Evolutionary conservation across 2,888 invertebrate genomes (phyloP).

Genomic region (Orthosia gracilis): DNA sequence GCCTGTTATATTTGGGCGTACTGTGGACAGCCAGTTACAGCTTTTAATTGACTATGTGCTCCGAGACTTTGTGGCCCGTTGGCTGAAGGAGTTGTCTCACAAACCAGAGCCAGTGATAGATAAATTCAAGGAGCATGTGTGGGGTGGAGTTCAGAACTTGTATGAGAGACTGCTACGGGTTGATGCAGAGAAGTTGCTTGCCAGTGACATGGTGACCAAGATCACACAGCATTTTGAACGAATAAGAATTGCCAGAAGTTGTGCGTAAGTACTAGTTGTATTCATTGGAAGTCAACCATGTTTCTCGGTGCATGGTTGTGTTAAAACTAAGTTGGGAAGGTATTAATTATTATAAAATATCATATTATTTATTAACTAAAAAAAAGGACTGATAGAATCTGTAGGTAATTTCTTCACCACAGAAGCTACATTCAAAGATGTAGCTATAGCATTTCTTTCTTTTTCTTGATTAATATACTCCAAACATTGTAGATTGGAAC

Average conservation of each 20-base stretch:
- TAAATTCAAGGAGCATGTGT: conserved; percentile 95
- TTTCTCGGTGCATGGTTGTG: no score
- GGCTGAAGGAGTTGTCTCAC: conserved; percentile 94
- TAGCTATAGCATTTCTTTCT: not conserved
- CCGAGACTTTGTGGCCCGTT: conserved; percentile 95
- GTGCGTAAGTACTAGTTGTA: conserved; percentile 91
- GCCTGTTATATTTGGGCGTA: conserved; percentile 95
- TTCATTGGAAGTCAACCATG: not conserved
- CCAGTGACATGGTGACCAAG: conserved; percentile 95
- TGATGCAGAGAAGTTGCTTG: conserved; percentile 96
- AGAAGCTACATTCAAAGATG: not conserved
- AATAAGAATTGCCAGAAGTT: conserved; percentile 94
- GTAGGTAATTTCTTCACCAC: not conserved
- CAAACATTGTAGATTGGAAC: conserved; percentile 89
- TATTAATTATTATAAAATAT: not conserved
- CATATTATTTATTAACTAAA: not conserved
- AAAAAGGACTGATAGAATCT: not conserved
- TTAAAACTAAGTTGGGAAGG: not conserved
- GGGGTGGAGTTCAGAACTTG: conserved; percentile 94
- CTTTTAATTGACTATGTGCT: conserved; percentile 95
- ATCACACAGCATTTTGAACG: conserved; percentile 96
- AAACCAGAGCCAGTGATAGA: conserved; percentile 92
- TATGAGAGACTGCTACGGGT: conserved; percentile 94
- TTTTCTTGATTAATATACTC: not conserved
- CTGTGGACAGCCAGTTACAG: conserved; percentile 96